Evolutionary conservation across 2,797 vertebrate species (phyloP).

Genomic region (Siniperca scherzeri): DNA sequence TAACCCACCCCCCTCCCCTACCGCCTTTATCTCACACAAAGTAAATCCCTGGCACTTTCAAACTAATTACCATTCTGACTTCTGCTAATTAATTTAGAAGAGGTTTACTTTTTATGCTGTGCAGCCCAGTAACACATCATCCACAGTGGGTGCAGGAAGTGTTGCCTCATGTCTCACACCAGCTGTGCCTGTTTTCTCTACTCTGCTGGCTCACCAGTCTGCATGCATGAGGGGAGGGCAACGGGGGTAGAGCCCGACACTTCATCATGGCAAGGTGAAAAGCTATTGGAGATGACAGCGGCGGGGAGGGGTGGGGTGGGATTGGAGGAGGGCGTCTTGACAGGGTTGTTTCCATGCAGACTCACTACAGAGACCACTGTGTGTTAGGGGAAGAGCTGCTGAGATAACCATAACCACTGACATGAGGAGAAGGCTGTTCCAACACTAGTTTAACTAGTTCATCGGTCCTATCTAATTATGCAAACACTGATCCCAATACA

Average conservation of each 20-base stretch:
- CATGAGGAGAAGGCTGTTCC: slow-evolving; percentile 39
- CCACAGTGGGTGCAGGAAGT: slow-evolving; percentile 52
- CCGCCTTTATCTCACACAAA: slow-evolving; percentile 56
- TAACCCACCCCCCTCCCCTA: slow-evolving; percentile 1
- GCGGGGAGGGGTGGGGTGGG: not conserved
- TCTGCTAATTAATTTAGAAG: slow-evolving; percentile 73
- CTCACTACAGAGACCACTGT: slow-evolving; percentile 34
- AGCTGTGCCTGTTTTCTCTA: slow-evolving; percentile 73
- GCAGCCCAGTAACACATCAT: slow-evolving; percentile 57
- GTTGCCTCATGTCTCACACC: slow-evolving; percentile 66
- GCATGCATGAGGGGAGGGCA: slow-evolving; percentile 81
- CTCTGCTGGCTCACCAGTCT: slow-evolving; percentile 65
- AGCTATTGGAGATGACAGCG: slow-evolving; percentile 64
- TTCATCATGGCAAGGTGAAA: slow-evolving; percentile 64
- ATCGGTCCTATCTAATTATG: slow-evolving; percentile 39
- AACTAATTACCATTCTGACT: slow-evolving; percentile 71
- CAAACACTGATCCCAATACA: slow-evolving; percentile 37
- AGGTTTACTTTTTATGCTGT: slow-evolving; percentile 64
- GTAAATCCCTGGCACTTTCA: slow-evolving; percentile 66
- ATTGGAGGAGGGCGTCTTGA: slow-evolving; percentile 10
- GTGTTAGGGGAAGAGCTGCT: slow-evolving; percentile 37
- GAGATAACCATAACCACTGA: slow-evolving; percentile 30
- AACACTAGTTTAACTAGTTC: slow-evolving; percentile 29
- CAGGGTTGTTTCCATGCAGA: slow-evolving; percentile 33
- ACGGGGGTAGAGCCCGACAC: slow-evolving; percentile 71